A percentile compares a stretch with the other conserved stretches of the same genome.
Evolutionary conservation across 2,797 vertebrate species (phyloP).

Genomic region (Pangasius larnaudii): DNA sequence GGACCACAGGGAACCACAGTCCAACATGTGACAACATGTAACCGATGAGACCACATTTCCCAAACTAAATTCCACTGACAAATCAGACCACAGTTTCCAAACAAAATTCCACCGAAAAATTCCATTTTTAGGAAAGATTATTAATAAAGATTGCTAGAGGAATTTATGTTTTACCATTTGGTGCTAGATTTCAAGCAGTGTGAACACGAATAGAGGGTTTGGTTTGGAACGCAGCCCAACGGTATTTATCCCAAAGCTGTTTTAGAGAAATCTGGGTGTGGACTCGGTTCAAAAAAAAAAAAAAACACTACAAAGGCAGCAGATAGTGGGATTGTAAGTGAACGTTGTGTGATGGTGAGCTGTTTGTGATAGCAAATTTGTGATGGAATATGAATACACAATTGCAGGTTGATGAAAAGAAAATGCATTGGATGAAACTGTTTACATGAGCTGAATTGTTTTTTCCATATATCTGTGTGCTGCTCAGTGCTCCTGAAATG

Average conservation of each 20-base stretch:
- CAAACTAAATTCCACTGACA: neutral
- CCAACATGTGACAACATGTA: neutral
- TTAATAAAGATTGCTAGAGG: neutral
- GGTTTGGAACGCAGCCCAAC: neutral
- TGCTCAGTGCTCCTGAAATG: neutral
- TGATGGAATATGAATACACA: neutral
- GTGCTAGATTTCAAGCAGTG: neutral
- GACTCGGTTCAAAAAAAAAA: neutral
- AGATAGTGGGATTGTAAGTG: neutral
- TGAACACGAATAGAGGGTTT: neutral
- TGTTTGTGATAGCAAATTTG: neutral
- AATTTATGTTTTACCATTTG: neutral
- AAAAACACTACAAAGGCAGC: neutral
- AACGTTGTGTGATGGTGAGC: neutral
- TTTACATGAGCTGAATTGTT: neutral
- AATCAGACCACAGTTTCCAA: neutral
- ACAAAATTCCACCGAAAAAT: neutral
- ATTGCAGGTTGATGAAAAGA: neutral
- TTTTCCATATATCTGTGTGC: neutral
- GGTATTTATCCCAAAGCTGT: neutral
- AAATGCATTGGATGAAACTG: neutral
- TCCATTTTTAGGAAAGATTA: neutral
- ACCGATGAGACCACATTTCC: neutral
- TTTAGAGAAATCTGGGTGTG: neutral
- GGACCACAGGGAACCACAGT: neutral